Evolutionary conservation across 1,140 invertebrate species (phyloP).

Genomic region (Ceratina japonica): DNA sequence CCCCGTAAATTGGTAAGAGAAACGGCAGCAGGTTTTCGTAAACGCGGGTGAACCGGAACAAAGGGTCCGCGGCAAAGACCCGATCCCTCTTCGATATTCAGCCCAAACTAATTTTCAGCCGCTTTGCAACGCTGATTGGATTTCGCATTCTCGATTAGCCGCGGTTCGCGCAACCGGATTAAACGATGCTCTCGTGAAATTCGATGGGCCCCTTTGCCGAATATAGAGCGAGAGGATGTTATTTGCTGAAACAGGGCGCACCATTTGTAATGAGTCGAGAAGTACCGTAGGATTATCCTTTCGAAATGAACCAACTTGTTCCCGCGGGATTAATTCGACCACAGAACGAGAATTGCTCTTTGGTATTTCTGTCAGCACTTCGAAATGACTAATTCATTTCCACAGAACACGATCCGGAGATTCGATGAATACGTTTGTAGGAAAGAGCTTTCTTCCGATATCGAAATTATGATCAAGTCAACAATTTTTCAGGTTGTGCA

Average conservation of each 20-base stretch:
- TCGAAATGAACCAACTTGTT: background rate
- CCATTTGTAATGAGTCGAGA: background rate
- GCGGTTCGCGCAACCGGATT: constrained; percentile 2
- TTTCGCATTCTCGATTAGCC: constrained; percentile 39
- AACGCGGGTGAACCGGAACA: background rate
- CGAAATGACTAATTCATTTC: no score
- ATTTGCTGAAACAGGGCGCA: background rate
- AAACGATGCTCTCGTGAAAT: constrained; percentile 17
- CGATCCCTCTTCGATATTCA: constrained; percentile 14
- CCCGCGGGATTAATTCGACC: background rate
- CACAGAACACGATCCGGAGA: no score
- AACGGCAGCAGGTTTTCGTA: background rate
- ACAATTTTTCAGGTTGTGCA: no score
- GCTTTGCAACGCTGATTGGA: constrained; percentile 43
- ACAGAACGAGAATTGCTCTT: background rate
- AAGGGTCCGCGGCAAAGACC: background rate
- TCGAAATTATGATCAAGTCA: no score
- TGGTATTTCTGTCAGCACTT: no score
- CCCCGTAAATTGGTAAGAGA: background rate
- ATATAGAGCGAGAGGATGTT: no score
- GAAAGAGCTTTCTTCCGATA: no score
- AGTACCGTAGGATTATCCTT: background rate
- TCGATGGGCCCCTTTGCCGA: constrained; percentile 1
- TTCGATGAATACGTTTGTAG: no score
- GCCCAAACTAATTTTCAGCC: constrained; percentile 32